Evolutionary conservation across 2,888 invertebrate genomes (phyloP).

Genomic region (Mythimna impura): DNA sequence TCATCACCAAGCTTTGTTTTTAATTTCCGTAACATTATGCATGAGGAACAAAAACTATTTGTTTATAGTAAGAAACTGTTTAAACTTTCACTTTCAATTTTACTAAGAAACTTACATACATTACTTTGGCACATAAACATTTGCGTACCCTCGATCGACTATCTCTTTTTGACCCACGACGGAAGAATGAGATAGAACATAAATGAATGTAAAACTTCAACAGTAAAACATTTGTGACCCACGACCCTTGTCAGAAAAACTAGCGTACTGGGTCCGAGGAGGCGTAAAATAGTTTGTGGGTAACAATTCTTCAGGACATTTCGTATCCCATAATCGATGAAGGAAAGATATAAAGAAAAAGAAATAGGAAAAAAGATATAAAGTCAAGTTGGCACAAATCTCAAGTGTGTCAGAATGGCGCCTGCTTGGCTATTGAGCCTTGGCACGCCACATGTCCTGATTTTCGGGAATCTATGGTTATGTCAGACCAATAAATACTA

Average conservation of each 20-base stretch:
- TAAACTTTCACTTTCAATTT: constrained; percentile 43
- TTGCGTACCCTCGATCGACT: constrained; percentile 26
- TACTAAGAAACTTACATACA: constrained; percentile 29
- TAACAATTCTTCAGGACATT: constrained; percentile 43
- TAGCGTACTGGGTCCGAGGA: constrained; percentile 19
- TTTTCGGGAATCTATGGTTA: constrained; percentile 62
- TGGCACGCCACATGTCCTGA: constrained; percentile 77
- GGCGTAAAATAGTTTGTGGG: constrained; percentile 55
- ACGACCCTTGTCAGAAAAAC: constrained; percentile 55
- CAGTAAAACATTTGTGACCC: constrained; percentile 48
- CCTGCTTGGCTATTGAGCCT: constrained; percentile 71
- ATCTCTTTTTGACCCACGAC: constrained; percentile 9
- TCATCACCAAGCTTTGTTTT: background rate
- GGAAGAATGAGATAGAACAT: constrained; percentile 8
- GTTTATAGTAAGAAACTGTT: background rate
- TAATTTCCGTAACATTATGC: background rate
- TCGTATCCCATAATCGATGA: constrained; percentile 60
- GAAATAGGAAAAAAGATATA: constrained; percentile 56
- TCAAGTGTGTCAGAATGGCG: constrained; percentile 79
- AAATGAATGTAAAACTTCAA: constrained; percentile 52
- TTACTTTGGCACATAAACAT: constrained; percentile 40
- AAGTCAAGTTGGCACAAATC: constrained; percentile 77
- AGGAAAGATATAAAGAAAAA: constrained; percentile 62
- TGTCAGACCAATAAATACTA: constrained; percentile 45
- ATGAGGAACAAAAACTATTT: background rate